phyloP scores from a whole-genome alignment of 1,140 invertebrate genomes.

The Drosophila melanica region DNA sequence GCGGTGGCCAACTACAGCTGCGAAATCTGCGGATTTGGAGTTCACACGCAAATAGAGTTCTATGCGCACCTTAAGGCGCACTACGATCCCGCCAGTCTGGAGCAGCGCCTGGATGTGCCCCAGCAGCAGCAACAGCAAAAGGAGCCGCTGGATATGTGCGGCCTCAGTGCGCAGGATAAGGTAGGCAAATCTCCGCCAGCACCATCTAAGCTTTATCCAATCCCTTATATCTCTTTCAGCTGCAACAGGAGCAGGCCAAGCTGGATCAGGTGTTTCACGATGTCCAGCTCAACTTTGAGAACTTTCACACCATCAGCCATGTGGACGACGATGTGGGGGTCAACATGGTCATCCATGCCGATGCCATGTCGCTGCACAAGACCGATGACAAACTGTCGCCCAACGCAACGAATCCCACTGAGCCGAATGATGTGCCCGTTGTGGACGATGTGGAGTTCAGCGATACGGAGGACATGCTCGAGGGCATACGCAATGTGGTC shows the following conservation, averaged over 20 bases:
- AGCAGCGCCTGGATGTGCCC: slow-evolving; percentile 51
- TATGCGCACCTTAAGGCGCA: slow-evolving; percentile 91
- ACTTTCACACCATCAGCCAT: slow-evolving; percentile 67
- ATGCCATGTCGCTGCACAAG: slow-evolving; percentile 35
- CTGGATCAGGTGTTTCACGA: slow-evolving; percentile 78
- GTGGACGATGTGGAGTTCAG: slow-evolving; percentile 87
- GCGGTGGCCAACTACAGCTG: slow-evolving; percentile 85
- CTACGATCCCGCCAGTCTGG: slow-evolving; percentile 86
- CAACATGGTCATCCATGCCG: slow-evolving; percentile 65
- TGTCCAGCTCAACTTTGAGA: slow-evolving; percentile 75
- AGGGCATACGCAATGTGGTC: slow-evolving; percentile 89
- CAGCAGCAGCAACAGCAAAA: slow-evolving; percentile 49
- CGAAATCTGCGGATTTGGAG: slow-evolving; percentile 87
- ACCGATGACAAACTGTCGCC: slow-evolving; percentile 44
- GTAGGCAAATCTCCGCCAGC: slow-evolving; percentile 1
- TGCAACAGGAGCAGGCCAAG: slow-evolving; percentile 83
- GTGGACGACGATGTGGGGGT: slow-evolving; percentile 59
- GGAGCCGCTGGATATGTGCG: slow-evolving; percentile 67
- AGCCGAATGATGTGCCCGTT: slow-evolving; percentile 41
- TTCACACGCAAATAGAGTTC: slow-evolving; percentile 88
- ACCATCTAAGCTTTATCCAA: too few species aligned
- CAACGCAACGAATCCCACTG: slow-evolving; percentile 10
- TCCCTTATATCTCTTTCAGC: not conserved
- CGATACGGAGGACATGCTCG: slow-evolving; percentile 92
- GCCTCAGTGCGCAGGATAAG: slow-evolving; percentile 59